Evolutionary conservation across 2,888 invertebrate species (phyloP).

Genomic region (Anoncus sp.): DNA sequence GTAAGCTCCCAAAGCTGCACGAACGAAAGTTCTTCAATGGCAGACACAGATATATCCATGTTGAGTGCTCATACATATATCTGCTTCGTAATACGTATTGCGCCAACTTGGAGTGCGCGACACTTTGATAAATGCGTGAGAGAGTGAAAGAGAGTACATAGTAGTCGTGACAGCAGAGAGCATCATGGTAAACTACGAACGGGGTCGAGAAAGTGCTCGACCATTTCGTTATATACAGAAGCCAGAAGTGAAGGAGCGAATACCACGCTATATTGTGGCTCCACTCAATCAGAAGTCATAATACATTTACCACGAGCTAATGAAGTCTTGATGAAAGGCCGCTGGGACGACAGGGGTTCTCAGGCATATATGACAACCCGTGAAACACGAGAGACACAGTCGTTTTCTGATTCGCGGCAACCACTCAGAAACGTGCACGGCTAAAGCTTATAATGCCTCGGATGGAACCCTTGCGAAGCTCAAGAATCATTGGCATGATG

Average conservation of each 20-base stretch:
- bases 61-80: slow-evolving; percentile 9
- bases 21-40: slow-evolving; percentile 33
- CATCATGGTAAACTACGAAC: slow-evolving; percentile 15
- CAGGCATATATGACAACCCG: slow-evolving; percentile 44
- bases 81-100: slow-evolving; percentile 6
- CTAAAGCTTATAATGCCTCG: neutral
- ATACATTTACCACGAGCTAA: slow-evolving; percentile 83
- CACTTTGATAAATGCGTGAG: slow-evolving; percentile 56
- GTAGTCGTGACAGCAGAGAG: slow-evolving; percentile 26
- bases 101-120: slow-evolving; percentile 37
- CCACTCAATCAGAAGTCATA: slow-evolving; percentile 83
- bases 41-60: slow-evolving; percentile 22
- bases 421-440: slow-evolving; percentile 1
- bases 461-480: neutral
- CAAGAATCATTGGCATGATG: neutral
- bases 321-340: slow-evolving; percentile 83
- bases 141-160: slow-evolving; percentile 29
- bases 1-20: slow-evolving; percentile 30
- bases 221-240: slow-evolving; percentile 64
- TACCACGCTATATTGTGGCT: slow-evolving; percentile 73
- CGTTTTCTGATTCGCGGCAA: neutral
- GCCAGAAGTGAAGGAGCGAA: slow-evolving; percentile 48
- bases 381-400: slow-evolving; percentile 22
- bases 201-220: slow-evolving; percentile 55
- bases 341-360: slow-evolving; percentile 70